phyloP scores from a whole-genome alignment of 92 coral and sea anemone species.

The Palythoa caribaeorum region DNA sequence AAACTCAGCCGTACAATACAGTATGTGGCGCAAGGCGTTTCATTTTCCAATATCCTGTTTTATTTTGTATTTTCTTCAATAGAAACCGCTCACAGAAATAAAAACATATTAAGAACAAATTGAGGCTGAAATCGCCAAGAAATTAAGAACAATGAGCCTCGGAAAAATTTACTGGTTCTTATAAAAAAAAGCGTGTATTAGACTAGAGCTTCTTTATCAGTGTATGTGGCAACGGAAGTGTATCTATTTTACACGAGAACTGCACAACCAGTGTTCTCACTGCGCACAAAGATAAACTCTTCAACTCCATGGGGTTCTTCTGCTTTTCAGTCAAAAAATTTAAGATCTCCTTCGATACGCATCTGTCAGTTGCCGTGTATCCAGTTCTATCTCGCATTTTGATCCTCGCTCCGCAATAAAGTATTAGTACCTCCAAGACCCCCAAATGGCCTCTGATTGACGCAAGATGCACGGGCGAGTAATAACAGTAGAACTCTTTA shows the following conservation, averaged over 20 bases:
- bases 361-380: conserved; percentile 67
- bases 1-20: too few relatives aligned
- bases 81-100: too few relatives aligned
- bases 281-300: conserved; percentile 2
- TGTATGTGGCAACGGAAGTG: conserved; percentile 26
- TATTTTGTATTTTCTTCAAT: too few relatives aligned
- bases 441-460: conserved; percentile 66
- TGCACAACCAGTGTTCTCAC: conserved; percentile 2
- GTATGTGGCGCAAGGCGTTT: too few relatives aligned
- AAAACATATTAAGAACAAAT: too few relatives aligned
- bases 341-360: conserved; percentile 58
- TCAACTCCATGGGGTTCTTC: conserved; percentile 9
- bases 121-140: too few relatives aligned
- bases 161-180: too few relatives aligned
- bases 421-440: conserved; percentile 58
- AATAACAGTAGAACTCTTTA: conserved; percentile 81
- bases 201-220: conserved; percentile 8
- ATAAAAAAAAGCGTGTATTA: too few relatives aligned
- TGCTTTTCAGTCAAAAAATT: conserved; percentile 34
- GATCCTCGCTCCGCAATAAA: conserved; percentile 71
- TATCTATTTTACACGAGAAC: not conserved
- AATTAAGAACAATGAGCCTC: too few relatives aligned
- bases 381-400: conserved; percentile 62
- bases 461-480: conserved; percentile 90
- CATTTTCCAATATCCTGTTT: too few relatives aligned